phyloP scores from a whole-genome alignment of 2,888 invertebrate species.

The Aleiodes alternator region DNA sequence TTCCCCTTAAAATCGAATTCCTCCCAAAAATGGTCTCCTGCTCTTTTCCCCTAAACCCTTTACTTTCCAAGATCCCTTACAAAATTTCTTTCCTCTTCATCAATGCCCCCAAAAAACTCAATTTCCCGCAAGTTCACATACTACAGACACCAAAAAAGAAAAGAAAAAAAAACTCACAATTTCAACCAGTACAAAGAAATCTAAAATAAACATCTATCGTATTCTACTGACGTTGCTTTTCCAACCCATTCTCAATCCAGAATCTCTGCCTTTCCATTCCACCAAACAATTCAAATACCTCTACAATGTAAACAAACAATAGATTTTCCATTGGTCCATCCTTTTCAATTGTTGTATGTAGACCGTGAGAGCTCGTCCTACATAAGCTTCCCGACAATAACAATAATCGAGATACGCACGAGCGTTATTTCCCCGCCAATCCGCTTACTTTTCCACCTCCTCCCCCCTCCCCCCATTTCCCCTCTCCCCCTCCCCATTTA shows the following conservation, averaged over 20 bases:
- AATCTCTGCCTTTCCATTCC: constrained; percentile 43
- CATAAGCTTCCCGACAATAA: constrained; percentile 52
- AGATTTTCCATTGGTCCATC: constrained; percentile 10
- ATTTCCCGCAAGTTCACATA: too few relatives aligned
- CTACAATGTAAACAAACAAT: constrained; percentile 32
- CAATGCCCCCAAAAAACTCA: too few relatives aligned
- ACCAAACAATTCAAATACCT: constrained; percentile 35
- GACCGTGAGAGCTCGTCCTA: background rate
- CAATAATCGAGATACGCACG: constrained; percentile 54
- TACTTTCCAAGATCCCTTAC: too few relatives aligned
- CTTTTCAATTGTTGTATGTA: constrained; percentile 8
- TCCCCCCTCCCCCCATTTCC: background rate
- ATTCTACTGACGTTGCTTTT: too few relatives aligned
- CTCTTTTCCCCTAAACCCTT: too few relatives aligned
- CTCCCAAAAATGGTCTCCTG: too few relatives aligned
- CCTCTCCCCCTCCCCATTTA: background rate
- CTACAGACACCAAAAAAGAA: too few relatives aligned
- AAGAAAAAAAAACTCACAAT: too few relatives aligned
- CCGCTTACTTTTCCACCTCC: background rate
- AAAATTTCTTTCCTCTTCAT: too few relatives aligned
- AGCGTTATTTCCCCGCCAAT: constrained; percentile 7
- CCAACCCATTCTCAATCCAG: too few relatives aligned
- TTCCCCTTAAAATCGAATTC: too few relatives aligned
- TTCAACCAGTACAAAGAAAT: background rate
- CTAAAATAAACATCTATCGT: constrained; percentile 17